phyloP scores from a whole-genome alignment of 2,113 vertebrate species.

The Lutjanus erythropterus region DNA sequence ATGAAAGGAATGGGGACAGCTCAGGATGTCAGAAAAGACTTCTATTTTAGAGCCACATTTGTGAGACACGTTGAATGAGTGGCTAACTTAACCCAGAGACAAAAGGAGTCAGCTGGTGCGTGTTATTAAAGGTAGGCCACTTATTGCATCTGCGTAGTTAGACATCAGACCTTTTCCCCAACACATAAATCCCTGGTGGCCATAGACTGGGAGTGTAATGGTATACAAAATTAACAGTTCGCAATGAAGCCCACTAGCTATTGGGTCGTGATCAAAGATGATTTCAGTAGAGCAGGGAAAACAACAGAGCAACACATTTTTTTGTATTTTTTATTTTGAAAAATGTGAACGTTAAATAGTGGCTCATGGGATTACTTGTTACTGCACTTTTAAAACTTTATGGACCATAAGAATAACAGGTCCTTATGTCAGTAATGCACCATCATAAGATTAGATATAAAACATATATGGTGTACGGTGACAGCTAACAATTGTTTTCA shows the following conservation, averaged over 20 bases:
- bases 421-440: neutral
- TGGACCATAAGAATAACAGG: neutral
- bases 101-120: slow-evolving; percentile 19
- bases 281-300: neutral
- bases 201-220: neutral
- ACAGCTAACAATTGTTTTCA: no score
- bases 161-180: slow-evolving; percentile 39
- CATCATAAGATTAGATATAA: no score
- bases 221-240: neutral
- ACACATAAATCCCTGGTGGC: neutral
- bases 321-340: neutral
- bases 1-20: slow-evolving; percentile 66
- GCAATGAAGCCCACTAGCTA: neutral
- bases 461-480: no score
- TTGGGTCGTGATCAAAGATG: neutral
- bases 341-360: neutral
- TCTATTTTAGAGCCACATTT: slow-evolving; percentile 54
- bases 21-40: slow-evolving; percentile 48
- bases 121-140: slow-evolving; percentile 37
- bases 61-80: slow-evolving; percentile 39
- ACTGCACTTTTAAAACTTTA: no score
- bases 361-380: neutral
- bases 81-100: slow-evolving; percentile 53
- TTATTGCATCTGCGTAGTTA: slow-evolving; percentile 30
- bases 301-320: neutral